phyloP scores from a whole-genome alignment of 2,888 invertebrate genomes.

The Amphimallon solstitiale region DNA sequence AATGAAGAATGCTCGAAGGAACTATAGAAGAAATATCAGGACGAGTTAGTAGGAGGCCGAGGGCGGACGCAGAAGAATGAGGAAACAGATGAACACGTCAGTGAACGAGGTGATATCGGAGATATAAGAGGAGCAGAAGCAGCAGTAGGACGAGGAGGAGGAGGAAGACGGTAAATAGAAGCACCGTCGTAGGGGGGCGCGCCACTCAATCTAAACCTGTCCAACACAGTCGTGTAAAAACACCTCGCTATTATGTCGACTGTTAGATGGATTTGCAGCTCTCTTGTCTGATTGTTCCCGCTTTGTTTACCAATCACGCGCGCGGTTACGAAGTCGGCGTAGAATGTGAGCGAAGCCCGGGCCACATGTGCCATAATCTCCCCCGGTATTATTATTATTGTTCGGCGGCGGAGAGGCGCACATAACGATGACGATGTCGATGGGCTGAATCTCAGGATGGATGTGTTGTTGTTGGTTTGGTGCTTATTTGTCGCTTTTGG shows the following conservation, averaged over 20 bases:
- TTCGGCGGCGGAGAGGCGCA: slow-evolving; percentile 3
- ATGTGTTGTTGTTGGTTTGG: not conserved
- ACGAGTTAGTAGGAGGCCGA: no score
- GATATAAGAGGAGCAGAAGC: slow-evolving; percentile 1
- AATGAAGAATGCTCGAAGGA: slow-evolving; percentile 30
- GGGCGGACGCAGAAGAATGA: not conserved
- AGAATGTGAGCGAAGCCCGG: slow-evolving; percentile 39
- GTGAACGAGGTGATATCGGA: slow-evolving; percentile 23
- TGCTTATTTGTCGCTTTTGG: not conserved
- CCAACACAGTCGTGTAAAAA: slow-evolving; percentile 59
- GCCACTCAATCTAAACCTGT: slow-evolving; percentile 61
- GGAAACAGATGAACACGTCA: slow-evolving; percentile 39
- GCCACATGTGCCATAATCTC: slow-evolving; percentile 42
- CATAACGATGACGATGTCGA: slow-evolving; percentile 24
- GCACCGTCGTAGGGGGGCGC: slow-evolving; percentile 44
- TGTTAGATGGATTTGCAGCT: slow-evolving; percentile 58
- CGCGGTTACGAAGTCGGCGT: slow-evolving; percentile 39
- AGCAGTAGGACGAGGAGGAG: not conserved
- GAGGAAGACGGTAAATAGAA: slow-evolving; percentile 6
- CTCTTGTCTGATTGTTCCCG: slow-evolving; percentile 58
- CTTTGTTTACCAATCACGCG: slow-evolving; percentile 60
- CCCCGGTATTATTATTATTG: slow-evolving; percentile 28
- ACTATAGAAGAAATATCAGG: no score
- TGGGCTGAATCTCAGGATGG: not conserved
- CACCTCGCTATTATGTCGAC: slow-evolving; percentile 61